Evolutionary conservation across 2,113 vertebrate genomes (phyloP), one percentile per base, ranked within the genome.

Genomic region (Thalassarche chlororhynchos): DNA sequence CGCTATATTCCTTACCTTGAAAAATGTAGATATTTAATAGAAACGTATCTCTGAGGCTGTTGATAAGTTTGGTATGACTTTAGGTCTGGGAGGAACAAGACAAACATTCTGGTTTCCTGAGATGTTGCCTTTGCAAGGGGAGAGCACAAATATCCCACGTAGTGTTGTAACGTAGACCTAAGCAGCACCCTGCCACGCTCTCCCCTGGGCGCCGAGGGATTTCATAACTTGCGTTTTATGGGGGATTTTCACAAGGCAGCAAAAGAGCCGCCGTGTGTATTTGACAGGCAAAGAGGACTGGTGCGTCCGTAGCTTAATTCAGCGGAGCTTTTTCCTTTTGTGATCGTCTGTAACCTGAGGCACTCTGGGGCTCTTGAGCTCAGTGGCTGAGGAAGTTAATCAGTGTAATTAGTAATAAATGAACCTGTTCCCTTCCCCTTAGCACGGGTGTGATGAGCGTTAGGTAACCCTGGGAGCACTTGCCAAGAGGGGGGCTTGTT

Each of bases 111-210:
- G 13, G 20, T 90, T 49, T 65, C 17, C 32, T 23, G 40, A 49
- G 49, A 4, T 26, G 31, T 14, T 57, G 40, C 26, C 49, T 80
- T 57, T 42, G 29, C 7, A 12, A 46, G 15, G 28, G 34, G 28
- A 58, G 44, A 8, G 61, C 11, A 3, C 26, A 69, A 58, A 34
- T 11, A 23, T 5, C 52, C 25, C 21, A 2, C 0, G 0, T 1
- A 5, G n/a, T 8, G 52, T 31, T 68, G 36, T 19, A 25, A 13
- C 0, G 10, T 0, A 11, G n/a, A 10, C 57, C 36, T 8, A 25
- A n/a, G 52, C 66, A 60, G 52, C 28, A 1, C 26, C 10, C 25
- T 31, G 20, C 46, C 2, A 3, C 0, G 6, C 36, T 26, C 58
- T 28, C 15, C 62, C n/a, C 8, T 3, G 60, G 40, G 31, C 34